Evolutionary conservation across 2,113 vertebrate genomes (phyloP), one percentile per base, ranked within the genome.

Genomic region (Oncorhynchus nerka): DNA sequence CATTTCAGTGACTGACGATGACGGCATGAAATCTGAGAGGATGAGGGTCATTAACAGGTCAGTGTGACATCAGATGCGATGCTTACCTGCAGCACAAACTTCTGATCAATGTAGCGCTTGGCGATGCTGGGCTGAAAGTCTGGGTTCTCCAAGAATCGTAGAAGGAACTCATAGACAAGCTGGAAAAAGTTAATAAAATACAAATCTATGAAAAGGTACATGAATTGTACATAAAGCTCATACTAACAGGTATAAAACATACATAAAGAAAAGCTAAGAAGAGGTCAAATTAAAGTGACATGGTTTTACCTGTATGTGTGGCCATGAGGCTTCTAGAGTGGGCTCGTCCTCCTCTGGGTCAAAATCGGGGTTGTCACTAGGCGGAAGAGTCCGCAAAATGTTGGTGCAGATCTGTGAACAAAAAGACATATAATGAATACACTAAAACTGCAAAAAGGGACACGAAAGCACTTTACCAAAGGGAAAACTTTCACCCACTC

Each of bases 261-360:
- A 4, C 20, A 13, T 5, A 12, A 4, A 5, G 15, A 7, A 3
- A 79, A 16, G 1, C 11, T 34, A 34, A 73, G 1, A n/a, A 24
- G 2, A 4, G 4, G 20, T 68, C 2, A 20, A 20, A 7, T 1
- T 26, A 0, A 81, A 66, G 74, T 16, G 57, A 32, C 4, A 9
- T 6, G 67, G 32, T 13, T 57, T 76, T 81, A 99, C 98, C 92
- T 99, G 98, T 90, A 99, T 95, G 89, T 99, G 98, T 74, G 98
- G 98, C 98, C 98, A 99, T 0, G 98, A 96, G 45, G 95, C 97
- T 90, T 99, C 98, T 3, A 99, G 94, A 3, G 97, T 98, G 74
- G 98, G 98, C 67, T 99, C 98, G 76, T 99, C 98, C 88, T 99
- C 98, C 86, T 99, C 98, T 74, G 98, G 98, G 90, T 99, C 98